Base-by-base conservation (phyloP, 2,113 vertebrate species). In the Carassius auratus region DNA sequence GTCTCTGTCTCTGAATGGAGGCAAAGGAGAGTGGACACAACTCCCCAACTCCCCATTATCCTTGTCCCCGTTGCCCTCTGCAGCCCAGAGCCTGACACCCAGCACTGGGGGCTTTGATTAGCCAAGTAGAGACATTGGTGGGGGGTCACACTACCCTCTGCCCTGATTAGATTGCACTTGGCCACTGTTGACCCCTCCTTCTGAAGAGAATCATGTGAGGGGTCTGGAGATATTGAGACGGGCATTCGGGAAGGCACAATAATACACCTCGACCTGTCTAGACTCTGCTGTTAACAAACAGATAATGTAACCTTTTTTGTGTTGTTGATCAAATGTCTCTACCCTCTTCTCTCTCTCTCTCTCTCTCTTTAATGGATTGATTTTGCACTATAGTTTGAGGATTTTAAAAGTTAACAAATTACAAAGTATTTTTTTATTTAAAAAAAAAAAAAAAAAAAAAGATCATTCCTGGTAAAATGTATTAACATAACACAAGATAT, bases 101-200 rank as follows among this genome's bases (percentile, higher is more conserved):
- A 91, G 90, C 89, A 88, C 78, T 87, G 91, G 92, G 90, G 91
- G 89, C 98, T 99, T 99, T 98, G 98, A 99, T 98, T 97, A 97
- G 93, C 94, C 93, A 94, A 97, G 97, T 96, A 96, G 95, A 95
- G 95, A 96, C 93, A 95, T 91, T 88, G 38, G 38, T 26, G 87
- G 42, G 73, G 88, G 91, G 91, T 91, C 90, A 94, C 91, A 87
- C 17, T 75, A 33, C 88, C 87, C 87, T 93, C 92, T 61, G 81
- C 88, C 89, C 90, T 92, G 92, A 93, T 93, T 93, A 82, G 69
- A 93, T 95, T 96, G 97, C 96, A 97, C 97, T 97, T 97, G 97
- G 97, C 96, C 96, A 92, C 94, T 90, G 93, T 93, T 96, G 97
- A 97, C 96, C 96, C 97, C 96, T 96, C 95, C 96, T 98, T 97